Conservation (phyloP, 1,140 invertebrate genomes). For the Lutraria rhynchaena region DNA sequence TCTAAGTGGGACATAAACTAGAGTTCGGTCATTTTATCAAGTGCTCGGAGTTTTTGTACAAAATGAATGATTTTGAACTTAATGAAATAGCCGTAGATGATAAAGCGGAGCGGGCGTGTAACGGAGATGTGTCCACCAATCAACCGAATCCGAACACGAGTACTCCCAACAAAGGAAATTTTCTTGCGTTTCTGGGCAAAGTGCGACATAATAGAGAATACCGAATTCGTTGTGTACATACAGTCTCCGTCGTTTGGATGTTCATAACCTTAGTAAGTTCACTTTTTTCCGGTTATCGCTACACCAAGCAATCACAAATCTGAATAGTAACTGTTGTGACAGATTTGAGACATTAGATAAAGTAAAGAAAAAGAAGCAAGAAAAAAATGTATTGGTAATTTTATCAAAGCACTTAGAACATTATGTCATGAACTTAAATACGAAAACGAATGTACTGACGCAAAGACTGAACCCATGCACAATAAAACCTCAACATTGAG, state of each 20-base stretch:
- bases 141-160: no score
- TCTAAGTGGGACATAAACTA: no score
- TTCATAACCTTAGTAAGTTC: constrained; percentile 36
- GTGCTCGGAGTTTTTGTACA: no score
- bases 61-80: no score
- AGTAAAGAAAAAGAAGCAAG: neutral
- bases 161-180: no score
- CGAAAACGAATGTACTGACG: neutral
- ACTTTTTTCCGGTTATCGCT: neutral
- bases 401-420: neutral
- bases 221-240: constrained; percentile 41
- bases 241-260: constrained; percentile 33
- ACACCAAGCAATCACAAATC: neutral
- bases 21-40: no score
- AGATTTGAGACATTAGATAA: neutral
- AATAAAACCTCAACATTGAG: no score
- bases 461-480: no score
- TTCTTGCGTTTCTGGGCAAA: no score
- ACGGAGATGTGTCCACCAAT: no score
- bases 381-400: neutral
- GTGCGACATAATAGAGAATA: constrained; percentile 8
- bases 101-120: no score
- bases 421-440: neutral
- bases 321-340: neutral
- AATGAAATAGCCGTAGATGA: no score